These are phyloP conservation scores for Acrobasis repandana DNA, from an alignment of 2,888 invertebrate genomes.

Conservation along the genomic window DNA sequence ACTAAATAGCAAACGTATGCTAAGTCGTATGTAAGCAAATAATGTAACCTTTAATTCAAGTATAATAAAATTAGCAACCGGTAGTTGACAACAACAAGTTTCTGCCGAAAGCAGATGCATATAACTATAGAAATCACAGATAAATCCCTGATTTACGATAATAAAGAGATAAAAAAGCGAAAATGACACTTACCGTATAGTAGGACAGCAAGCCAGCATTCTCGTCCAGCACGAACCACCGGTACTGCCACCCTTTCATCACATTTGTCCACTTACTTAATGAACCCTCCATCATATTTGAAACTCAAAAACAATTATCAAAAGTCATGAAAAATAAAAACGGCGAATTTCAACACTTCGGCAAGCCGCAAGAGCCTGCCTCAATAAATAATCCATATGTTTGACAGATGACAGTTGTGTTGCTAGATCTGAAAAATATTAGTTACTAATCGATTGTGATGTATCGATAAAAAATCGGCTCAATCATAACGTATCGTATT, in stretches of 20 bases:
- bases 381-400: constrained; percentile 75
- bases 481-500: too few species aligned
- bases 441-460: constrained; percentile 10
- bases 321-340: constrained; percentile 70
- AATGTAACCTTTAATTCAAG: constrained; percentile 2
- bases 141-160: constrained; percentile 28
- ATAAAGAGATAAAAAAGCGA: constrained; percentile 29
- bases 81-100: neutral
- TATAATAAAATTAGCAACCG: neutral
- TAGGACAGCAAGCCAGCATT: constrained; percentile 97
- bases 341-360: constrained; percentile 67
- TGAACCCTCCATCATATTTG: constrained; percentile 93
- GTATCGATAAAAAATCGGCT: neutral
- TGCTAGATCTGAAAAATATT: constrained; percentile 38
- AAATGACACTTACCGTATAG: constrained; percentile 93
- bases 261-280: constrained; percentile 99
- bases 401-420: constrained; percentile 54
- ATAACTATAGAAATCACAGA: constrained; percentile 14
- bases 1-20: constrained; percentile 7
- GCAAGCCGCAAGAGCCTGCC: constrained; percentile 53
- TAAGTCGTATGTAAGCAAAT: constrained; percentile 12
- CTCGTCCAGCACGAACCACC: constrained; percentile 99
- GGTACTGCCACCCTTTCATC: constrained; percentile 99
- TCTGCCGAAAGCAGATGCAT: neutral
- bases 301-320: constrained; percentile 57